Evolutionary conservation across 2,888 invertebrate genomes (phyloP).

Genomic region (Pherbina coryleti): DNA sequence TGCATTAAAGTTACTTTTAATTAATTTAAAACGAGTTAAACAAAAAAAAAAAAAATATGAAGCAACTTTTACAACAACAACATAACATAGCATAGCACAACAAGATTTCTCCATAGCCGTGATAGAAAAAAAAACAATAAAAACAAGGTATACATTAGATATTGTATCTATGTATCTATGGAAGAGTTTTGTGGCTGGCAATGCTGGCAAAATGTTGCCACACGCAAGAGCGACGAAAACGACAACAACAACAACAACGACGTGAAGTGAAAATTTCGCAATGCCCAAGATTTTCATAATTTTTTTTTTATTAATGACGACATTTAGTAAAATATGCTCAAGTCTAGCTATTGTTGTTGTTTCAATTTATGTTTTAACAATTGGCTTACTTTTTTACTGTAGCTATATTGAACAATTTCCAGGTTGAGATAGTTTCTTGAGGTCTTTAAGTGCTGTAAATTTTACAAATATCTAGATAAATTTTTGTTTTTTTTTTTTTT

Average conservation of each 20-base stretch:
- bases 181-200: constrained; percentile 14
- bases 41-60: background rate
- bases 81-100: too few relatives aligned
- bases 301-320: constrained; percentile 12
- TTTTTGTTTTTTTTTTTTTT: background rate
- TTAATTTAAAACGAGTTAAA: background rate
- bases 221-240: background rate
- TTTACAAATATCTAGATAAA: background rate
- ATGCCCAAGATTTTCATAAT: constrained; percentile 12
- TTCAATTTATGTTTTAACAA: background rate
- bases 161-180: constrained; percentile 12
- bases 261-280: constrained; percentile 20
- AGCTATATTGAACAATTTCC: background rate
- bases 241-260: background rate
- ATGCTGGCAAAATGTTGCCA: constrained; percentile 15
- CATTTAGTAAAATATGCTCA: constrained; percentile 1
- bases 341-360: background rate
- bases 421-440: background rate
- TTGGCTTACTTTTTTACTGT: background rate
- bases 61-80: constrained; percentile 10
- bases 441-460: background rate
- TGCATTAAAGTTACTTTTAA: background rate
- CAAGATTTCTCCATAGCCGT: constrained; percentile 8
- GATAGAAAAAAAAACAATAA: background rate
- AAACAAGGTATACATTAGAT: background rate